These are phyloP conservation scores for Porites australiensis DNA, from an alignment of 64 coral and sea anemone genomes.

Conservation along the genomic window DNA sequence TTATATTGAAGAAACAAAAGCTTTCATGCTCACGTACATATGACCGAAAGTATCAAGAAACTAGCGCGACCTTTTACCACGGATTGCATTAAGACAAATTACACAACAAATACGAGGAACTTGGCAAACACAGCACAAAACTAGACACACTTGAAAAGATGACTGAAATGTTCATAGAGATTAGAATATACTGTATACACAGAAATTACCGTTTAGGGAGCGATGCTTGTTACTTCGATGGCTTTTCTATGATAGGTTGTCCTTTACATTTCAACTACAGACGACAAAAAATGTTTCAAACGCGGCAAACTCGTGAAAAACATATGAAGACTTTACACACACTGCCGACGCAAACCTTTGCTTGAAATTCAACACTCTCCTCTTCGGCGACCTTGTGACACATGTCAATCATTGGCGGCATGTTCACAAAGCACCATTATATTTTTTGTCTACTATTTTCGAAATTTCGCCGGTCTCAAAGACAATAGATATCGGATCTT, in stretches of 20 bases:
- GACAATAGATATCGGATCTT: slow-evolving; percentile 26
- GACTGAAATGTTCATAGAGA: slow-evolving; percentile 24
- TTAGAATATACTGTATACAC: not conserved
- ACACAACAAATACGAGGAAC: slow-evolving; percentile 22
- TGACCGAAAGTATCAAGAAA: not conserved
- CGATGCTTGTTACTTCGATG: not conserved
- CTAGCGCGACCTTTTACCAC: not conserved
- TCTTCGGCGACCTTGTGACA: slow-evolving; percentile 34
- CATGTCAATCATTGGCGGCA: slow-evolving; percentile 31
- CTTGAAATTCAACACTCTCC: slow-evolving; percentile 1
- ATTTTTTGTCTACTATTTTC: not conserved
- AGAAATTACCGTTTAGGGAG: not conserved
- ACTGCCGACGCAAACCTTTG: not conserved
- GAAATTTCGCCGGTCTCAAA: not conserved
- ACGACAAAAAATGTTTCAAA: not conserved
- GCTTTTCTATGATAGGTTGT: not conserved
- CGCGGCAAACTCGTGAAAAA: not conserved
- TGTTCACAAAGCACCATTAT: not conserved
- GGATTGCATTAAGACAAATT: slow-evolving; percentile 11
- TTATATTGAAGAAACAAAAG: not conserved
- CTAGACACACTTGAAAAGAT: slow-evolving; percentile 13
- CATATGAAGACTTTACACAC: not conserved
- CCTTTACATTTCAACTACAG: not conserved
- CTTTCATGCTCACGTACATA: not conserved
- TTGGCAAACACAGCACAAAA: slow-evolving; percentile 28